These are phyloP conservation scores for Gymnoscopelus braueri DNA, from an alignment of 2,797 vertebrate species.

Conservation along the genomic window DNA sequence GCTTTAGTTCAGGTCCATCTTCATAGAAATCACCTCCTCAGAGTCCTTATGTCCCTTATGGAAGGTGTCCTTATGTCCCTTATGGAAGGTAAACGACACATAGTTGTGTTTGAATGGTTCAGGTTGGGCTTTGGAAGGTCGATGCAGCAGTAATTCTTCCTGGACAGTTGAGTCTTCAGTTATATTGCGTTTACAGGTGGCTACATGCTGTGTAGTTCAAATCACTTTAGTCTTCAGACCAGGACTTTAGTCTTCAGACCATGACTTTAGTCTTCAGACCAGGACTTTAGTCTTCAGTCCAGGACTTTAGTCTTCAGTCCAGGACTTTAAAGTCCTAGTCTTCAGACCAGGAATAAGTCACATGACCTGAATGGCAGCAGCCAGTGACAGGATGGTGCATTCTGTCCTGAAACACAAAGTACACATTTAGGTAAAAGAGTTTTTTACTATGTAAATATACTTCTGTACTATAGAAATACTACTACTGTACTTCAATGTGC, in stretches of 20 bases:
- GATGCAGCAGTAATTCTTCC: background rate
- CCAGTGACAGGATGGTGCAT: conserved; percentile 86
- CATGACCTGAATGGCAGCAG: conserved; percentile 86
- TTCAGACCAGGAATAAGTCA: too few species aligned
- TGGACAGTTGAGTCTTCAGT: conserved; percentile 8
- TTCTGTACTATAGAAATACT: too few species aligned
- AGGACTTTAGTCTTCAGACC: too few species aligned
- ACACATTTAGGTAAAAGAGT: conserved; percentile 60
- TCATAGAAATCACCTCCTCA: conserved; percentile 30
- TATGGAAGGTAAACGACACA: conserved; percentile 4
- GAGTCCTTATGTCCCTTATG: conserved; percentile 21
- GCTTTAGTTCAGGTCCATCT: conserved; percentile 52
- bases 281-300: too few species aligned
- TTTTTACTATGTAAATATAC: too few species aligned
- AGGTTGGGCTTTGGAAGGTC: conserved; percentile 71
- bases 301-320: too few species aligned
- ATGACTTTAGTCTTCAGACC: too few species aligned
- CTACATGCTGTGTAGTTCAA: conserved; percentile 71
- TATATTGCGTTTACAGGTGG: conserved; percentile 60
- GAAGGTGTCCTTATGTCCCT: background rate
- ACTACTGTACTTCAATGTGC: too few species aligned
- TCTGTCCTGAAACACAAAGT: conserved; percentile 84
- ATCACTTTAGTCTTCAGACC: conserved; percentile 15
- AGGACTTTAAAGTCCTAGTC: too few species aligned
- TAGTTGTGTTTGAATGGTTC: conserved; percentile 42